Base-by-base conservation (phyloP, 92 coral and sea anemone species). In the Ricordea florida region DNA sequence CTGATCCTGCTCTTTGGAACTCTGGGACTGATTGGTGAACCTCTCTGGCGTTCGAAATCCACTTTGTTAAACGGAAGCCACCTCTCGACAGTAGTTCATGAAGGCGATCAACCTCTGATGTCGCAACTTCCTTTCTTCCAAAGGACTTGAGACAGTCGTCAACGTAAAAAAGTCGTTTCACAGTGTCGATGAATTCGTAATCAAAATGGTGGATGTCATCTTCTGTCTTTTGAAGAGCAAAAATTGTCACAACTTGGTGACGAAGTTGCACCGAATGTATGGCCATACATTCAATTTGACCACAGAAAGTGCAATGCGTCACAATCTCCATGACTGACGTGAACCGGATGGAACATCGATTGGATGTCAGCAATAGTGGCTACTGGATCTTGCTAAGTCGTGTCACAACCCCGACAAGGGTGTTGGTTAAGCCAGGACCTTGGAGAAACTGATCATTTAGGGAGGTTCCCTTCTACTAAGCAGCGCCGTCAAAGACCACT, bases 401-500 rank as follows among this genome's bases (percentile, higher is more conserved):
- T 2, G 69, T 75, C 51, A 76, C 29, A 32, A 83, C 89, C 2
- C 89, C 89, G 40, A 83, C 62, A 23, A 83, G 31, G 10, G 49
- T 33, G 48, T 68, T 83, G 4, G 84, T 82, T 13, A 83, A 34
- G 46, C 76, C 89, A 40, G 89, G 84, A 23, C 89, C 84, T 69
- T 83, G 83, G 26, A 83, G 49, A n/a, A 83, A 56, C 41, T 47
- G 62, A 73, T 57, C 60, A 40, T 78, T 85, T 11, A 85, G 76
- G 5, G 90, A 53, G 2, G 73, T 33, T n/a, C 90, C 90, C 26
- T 63, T 61, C 27, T 59, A 71, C 50, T 67, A 62, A 26, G 90
- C 85, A 3, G 85, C 58, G 21, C 90, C 78, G 41, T 85, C 90
- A 11, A 84, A 84, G 0, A 84, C 80, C 1, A 83, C 74, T n/a